These are phyloP conservation scores for Tapirus indicus DNA, from an alignment of 2,797 vertebrate species.

Conservation along the genomic window DNA sequence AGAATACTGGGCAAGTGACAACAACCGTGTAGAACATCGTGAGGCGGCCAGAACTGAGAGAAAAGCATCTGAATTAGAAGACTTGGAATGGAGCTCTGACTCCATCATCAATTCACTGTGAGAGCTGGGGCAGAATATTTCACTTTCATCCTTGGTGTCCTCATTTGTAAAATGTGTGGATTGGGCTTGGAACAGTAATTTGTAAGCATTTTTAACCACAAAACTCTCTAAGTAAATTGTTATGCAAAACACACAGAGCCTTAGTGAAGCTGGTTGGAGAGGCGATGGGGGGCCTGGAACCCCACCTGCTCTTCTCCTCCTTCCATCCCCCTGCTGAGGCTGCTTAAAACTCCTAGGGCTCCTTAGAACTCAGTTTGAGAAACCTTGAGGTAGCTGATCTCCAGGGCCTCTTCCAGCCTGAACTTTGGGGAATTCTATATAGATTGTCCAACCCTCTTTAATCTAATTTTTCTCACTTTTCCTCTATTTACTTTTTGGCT, in stretches of 20 bases:
- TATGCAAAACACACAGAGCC: background rate
- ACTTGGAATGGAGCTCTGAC: background rate
- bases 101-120: background rate
- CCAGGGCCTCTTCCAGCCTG: background rate
- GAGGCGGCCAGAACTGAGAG: background rate
- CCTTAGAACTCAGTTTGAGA: background rate
- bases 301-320: background rate
- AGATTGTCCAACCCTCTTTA: constrained; percentile 72
- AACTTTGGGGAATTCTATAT: constrained; percentile 70
- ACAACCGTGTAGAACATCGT: background rate
- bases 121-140: background rate
- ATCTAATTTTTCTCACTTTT: constrained; percentile 82
- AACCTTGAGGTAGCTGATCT: constrained; percentile 1
- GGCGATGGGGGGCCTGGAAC: no score
- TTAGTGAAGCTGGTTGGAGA: background rate
- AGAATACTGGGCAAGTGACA: background rate
- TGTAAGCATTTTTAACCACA: constrained; percentile 12
- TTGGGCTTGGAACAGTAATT: background rate
- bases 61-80: background rate
- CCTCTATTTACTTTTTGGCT: constrained; percentile 77
- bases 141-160: background rate
- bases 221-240: background rate
- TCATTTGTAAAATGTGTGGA: background rate
- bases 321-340: background rate
- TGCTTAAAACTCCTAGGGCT: background rate